Evolutionary conservation across 2,888 invertebrate genomes (phyloP).

Genomic region (Diogma glabrata): DNA sequence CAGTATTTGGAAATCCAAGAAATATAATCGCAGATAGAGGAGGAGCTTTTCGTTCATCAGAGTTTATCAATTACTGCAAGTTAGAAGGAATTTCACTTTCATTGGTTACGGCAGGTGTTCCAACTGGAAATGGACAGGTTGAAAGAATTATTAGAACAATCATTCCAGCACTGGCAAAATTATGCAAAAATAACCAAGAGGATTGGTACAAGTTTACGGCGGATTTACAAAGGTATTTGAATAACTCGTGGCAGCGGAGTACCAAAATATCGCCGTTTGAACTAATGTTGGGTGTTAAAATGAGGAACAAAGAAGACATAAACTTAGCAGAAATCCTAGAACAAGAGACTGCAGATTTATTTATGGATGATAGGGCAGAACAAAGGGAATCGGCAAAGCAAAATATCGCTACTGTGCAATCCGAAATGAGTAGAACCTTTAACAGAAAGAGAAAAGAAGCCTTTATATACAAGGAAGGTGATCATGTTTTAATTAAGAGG

Average conservation of each 20-base stretch:
- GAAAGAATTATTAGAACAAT: conserved; percentile 15
- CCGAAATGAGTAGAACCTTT: too few species aligned
- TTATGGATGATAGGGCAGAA: neutral
- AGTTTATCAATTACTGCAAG: conserved; percentile 11
- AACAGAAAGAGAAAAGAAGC: too few species aligned
- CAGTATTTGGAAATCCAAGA: neutral
- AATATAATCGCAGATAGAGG: neutral
- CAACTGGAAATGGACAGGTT: conserved; percentile 18
- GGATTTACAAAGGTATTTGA: conserved; percentile 14
- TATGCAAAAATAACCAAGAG: conserved; percentile 14
- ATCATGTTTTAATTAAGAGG: too few species aligned
- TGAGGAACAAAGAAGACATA: conserved; percentile 8
- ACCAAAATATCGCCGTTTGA: conserved; percentile 14
- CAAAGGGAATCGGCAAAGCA: too few species aligned
- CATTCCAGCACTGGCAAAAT: conserved; percentile 14
- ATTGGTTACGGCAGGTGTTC: conserved; percentile 13
- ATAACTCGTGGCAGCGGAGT: conserved; percentile 13
- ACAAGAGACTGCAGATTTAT: neutral
- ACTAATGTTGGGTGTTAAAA: conserved; percentile 15
- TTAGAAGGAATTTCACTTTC: conserved; percentile 12
- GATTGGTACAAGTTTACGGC: conserved; percentile 16
- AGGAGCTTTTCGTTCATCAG: neutral
- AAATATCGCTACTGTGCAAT: too few species aligned
- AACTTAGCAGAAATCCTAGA: neutral
- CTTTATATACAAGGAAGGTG: too few species aligned